Conservation (phyloP, 2,888 invertebrate species). For the Gryllus longicercus region DNA sequence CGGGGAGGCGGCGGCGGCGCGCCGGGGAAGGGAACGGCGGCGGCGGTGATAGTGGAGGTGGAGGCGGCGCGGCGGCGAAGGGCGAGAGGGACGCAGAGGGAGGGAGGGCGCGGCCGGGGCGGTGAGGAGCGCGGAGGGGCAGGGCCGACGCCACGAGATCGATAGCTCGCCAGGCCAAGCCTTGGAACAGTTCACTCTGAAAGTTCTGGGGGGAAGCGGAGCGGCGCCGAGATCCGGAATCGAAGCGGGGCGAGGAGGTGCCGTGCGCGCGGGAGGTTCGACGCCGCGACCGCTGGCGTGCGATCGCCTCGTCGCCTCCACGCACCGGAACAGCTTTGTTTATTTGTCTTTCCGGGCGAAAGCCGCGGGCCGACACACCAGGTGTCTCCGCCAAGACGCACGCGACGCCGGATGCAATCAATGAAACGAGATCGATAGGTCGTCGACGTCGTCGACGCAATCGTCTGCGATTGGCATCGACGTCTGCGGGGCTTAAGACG, state of each 20-base stretch:
- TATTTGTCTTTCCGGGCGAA: no score
- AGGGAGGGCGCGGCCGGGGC: background rate
- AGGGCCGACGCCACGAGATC: background rate
- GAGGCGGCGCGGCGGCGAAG: background rate
- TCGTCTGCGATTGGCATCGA: no score
- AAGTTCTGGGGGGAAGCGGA: background rate
- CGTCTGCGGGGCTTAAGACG: no score
- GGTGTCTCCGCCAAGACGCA: no score
- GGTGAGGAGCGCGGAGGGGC: background rate
- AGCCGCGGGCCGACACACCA: no score
- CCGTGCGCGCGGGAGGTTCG: background rate
- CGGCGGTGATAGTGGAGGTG: no score
- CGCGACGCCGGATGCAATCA: no score
- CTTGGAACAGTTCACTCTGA: slow-evolving; percentile 17
- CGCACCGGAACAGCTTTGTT: no score
- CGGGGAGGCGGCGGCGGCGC: background rate
- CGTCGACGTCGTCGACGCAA: no score
- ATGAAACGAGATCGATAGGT: no score
- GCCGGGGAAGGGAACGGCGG: background rate
- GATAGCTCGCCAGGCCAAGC: slow-evolving; percentile 17
- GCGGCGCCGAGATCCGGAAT: slow-evolving; percentile 5
- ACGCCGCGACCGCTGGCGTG: background rate
- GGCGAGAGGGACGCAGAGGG: background rate
- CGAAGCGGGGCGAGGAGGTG: background rate
- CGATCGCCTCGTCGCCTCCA: background rate